Conservation (phyloP, 2,888 invertebrate genomes). For the Zelleria hepariella region DNA sequence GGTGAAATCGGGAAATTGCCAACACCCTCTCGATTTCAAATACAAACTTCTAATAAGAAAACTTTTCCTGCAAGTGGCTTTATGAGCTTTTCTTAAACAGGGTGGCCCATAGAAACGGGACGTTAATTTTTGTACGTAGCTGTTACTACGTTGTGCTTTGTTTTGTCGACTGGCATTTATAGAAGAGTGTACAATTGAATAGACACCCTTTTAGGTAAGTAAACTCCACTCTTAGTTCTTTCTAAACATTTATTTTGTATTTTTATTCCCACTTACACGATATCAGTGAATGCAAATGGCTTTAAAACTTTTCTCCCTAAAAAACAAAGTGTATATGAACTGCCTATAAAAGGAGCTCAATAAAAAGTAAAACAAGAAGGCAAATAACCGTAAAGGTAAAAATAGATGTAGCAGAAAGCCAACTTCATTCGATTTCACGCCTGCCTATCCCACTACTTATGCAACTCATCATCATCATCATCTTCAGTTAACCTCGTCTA, state of each 20-base stretch:
- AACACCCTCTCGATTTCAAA: conserved; percentile 31
- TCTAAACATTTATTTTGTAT: no score
- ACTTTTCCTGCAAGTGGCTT: conserved; percentile 30
- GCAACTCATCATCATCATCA: no score
- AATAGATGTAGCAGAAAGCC: background rate
- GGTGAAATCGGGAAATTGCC: conserved; percentile 36
- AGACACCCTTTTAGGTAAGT: no score
- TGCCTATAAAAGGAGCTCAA: background rate
- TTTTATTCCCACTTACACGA: background rate
- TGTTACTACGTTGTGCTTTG: no score
- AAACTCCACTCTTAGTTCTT: no score
- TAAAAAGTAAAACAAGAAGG: background rate
- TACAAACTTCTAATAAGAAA: conserved; percentile 60
- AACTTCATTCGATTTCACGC: background rate
- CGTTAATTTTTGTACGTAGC: no score
- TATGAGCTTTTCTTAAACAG: conserved; percentile 28
- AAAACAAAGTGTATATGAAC: background rate
- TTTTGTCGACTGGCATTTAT: no score
- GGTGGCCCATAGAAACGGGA: background rate
- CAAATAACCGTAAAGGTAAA: background rate
- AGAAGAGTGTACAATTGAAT: no score
- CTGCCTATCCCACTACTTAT: no score
- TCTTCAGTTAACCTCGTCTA: no score
- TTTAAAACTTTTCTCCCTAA: background rate
- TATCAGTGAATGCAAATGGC: background rate